Evolutionary conservation across 1,140 invertebrate genomes (phyloP).

Genomic region (Zaprionus ornatus): DNA sequence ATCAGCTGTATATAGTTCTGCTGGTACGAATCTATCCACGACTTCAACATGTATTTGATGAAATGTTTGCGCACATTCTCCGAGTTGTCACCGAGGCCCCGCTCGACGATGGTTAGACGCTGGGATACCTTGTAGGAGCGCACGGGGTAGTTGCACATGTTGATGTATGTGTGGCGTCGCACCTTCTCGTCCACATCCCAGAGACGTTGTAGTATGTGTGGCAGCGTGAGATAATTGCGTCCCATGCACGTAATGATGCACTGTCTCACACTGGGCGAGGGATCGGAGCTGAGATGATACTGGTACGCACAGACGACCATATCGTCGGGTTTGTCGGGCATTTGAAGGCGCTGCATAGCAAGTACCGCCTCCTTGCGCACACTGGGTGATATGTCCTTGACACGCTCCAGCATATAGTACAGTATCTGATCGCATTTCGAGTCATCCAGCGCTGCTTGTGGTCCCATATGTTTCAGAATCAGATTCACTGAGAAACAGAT

Average conservation of each 20-base stretch:
- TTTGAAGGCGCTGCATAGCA: conserved; percentile 92
- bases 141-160: conserved; percentile 88
- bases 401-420: conserved; percentile 88
- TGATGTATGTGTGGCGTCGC: conserved; percentile 89
- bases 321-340: conserved; percentile 90
- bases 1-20: conserved; percentile 87
- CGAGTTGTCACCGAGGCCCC: conserved; percentile 88
- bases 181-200: conserved; percentile 91
- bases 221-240: conserved; percentile 87
- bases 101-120: conserved; percentile 87
- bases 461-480: conserved; percentile 89
- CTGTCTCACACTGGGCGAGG: conserved; percentile 89
- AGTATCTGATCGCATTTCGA: conserved; percentile 89
- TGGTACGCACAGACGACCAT: conserved; percentile 91
- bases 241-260: conserved; percentile 88
- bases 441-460: conserved; percentile 91
- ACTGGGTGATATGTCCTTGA: conserved; percentile 85
- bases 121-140: conserved; percentile 88
- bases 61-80: conserved; percentile 85
- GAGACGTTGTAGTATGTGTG: conserved; percentile 88
- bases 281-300: conserved; percentile 91
- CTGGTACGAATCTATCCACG: conserved; percentile 88
- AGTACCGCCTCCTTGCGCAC: conserved; percentile 91
- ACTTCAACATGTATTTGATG: conserved; percentile 85
- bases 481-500: conserved; percentile 91